Conservation (phyloP, 2,797 vertebrate genomes). For the Coracias cyanogaster region DNA sequence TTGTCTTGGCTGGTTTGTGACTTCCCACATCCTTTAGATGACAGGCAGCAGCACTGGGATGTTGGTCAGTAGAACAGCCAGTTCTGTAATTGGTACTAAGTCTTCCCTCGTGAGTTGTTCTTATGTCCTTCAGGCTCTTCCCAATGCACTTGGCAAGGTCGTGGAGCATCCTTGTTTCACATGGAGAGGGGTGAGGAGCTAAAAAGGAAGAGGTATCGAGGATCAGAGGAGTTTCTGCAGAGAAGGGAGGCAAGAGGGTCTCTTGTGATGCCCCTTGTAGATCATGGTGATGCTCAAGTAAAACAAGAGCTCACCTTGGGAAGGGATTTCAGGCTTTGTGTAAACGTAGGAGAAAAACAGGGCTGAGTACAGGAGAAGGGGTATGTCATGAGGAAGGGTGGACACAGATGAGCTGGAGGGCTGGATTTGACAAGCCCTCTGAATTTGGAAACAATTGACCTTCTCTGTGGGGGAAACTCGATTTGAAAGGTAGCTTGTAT, state of each 20-base stretch:
- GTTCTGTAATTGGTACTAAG: background rate
- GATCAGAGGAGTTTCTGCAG: background rate
- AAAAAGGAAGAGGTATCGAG: background rate
- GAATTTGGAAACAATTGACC: background rate
- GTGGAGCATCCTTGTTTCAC: background rate
- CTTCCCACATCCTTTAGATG: background rate
- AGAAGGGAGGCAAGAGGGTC: background rate
- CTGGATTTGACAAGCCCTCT: background rate
- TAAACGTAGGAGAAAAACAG: rapidly evolving
- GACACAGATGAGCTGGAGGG: rapidly evolving
- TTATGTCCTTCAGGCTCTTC: background rate
- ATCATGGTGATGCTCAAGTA: rapidly evolving
- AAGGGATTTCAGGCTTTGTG: background rate
- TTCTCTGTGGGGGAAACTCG: rapidly evolving
- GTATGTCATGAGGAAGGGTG: rapidly evolving
- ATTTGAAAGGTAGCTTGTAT: background rate
- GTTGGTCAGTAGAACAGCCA: background rate
- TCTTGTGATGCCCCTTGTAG: background rate
- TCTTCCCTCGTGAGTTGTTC: background rate
- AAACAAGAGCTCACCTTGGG: background rate
- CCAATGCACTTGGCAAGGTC: background rate
- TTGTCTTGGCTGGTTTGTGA: background rate
- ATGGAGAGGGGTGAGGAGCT: background rate
- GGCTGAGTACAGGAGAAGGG: background rate
- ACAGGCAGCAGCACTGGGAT: background rate